Conservation (phyloP, 2,797 vertebrate species). For the Smutsia gigantea region DNA sequence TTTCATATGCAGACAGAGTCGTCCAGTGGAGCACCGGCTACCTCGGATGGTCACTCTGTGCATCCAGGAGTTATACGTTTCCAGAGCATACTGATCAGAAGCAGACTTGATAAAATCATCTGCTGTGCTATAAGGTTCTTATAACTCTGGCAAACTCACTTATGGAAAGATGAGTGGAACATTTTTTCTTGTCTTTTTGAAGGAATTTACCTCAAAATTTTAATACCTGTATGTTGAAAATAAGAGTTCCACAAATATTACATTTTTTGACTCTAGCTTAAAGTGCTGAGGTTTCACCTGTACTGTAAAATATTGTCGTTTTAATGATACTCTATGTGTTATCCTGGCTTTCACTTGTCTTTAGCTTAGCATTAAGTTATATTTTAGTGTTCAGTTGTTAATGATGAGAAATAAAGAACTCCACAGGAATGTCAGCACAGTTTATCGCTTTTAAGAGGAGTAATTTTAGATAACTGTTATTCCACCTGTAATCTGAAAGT, state of each 20-base stretch:
- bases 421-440: slow-evolving; percentile 31
- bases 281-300: background rate
- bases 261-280: background rate
- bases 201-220: slow-evolving; percentile 9
- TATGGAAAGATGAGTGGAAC: slow-evolving; percentile 18
- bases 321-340: background rate
- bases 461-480: slow-evolving; percentile 22
- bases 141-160: slow-evolving; percentile 25
- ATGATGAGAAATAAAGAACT: background rate
- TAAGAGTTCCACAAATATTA: slow-evolving; percentile 28
- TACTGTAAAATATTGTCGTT: slow-evolving; percentile 35
- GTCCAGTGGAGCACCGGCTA: background rate
- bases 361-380: slow-evolving; percentile 42
- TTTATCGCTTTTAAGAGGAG: slow-evolving; percentile 39
- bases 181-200: slow-evolving; percentile 22
- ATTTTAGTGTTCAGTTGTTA: slow-evolving; percentile 49
- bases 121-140: slow-evolving; percentile 30
- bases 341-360: slow-evolving; percentile 11
- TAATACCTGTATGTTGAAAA: slow-evolving; percentile 13
- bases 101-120: slow-evolving; percentile 31
- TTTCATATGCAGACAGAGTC: slow-evolving; percentile 11
- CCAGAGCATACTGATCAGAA: slow-evolving; percentile 12
- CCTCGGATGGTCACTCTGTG: background rate
- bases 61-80: slow-evolving; percentile 11
- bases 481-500: slow-evolving; percentile 51